Base-by-base conservation (phyloP, 2,888 invertebrate genomes). In the Dynastes tityus region DNA sequence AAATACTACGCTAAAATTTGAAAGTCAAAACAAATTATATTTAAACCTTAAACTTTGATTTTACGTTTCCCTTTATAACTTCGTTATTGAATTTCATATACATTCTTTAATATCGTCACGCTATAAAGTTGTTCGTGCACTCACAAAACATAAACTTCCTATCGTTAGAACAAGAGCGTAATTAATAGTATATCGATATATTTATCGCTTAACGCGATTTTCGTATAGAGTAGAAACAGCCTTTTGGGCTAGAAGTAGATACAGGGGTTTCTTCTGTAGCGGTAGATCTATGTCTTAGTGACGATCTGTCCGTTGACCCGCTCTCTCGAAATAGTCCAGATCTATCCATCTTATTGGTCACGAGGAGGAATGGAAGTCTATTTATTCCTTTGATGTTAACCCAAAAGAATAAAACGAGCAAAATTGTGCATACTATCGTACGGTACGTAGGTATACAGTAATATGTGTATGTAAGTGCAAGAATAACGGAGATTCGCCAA, bases 321-420 rank as follows among this genome's bases (percentile, higher is more conserved):
- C 13, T 74, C 51, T 68, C 73, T 74, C 61, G 61, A 74, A 74
- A 74, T 74, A 74, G 61, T 61, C 61, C 1, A 40, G 22, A 13
- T 74, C 73, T 61, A 74, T 74, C 61, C 45, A 61, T 61, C 61
- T 74, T 74, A 61, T 61, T 74, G 73, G 73, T 74, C 73, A 61
- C 73, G 45, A 74, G 61, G 73, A 74, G 61, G 58, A 74, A 74
- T 45, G 45, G 55, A 58, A 16, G 13, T 55, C 73, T 74, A 74
- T 74, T 74, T 74, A 74, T 74, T 74, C 27, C 45, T 74, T 74
- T 74, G 73, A 74, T 61, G 73, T 61, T 49, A 22, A 8, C 32
- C 40, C n/a, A 49, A 63, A 51, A 68, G 51, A 63, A 74, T 49
- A 61, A 74, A 27, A 61, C 22, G 45, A 74, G 45, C 40, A 51